Percentiles rank a stretch among this genome's conserved stretches.
Conservation (phyloP, 2,113 vertebrate species). For the Xenopus tropicalis region DNA sequence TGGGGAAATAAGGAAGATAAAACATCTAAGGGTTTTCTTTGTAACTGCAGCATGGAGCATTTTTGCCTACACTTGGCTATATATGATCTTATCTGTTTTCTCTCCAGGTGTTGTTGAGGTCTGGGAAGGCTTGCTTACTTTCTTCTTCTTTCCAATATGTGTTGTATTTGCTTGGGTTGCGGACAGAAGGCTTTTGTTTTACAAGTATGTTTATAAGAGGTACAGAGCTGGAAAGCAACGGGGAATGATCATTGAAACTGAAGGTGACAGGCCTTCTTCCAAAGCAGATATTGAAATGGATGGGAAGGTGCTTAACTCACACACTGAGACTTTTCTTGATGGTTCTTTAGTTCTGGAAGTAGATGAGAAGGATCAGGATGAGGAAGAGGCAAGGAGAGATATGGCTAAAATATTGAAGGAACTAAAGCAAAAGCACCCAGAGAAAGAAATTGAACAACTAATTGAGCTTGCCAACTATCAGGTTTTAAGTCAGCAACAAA, state of each 20-base stretch:
- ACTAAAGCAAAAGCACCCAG: slow-evolving; percentile 89
- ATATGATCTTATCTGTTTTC: slow-evolving; percentile 88
- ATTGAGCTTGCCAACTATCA: slow-evolving; percentile 90
- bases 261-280: slow-evolving; percentile 81
- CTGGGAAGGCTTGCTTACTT: slow-evolving; percentile 94
- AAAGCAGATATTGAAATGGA: slow-evolving; percentile 91
- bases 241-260: slow-evolving; percentile 91
- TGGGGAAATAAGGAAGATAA: slow-evolving; percentile 86
- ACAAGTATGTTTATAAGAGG: slow-evolving; percentile 91
- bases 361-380: slow-evolving; percentile 80
- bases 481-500: slow-evolving; percentile 87
- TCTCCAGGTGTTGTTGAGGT: slow-evolving; percentile 90
- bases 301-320: slow-evolving; percentile 78
- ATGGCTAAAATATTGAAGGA: slow-evolving; percentile 89
- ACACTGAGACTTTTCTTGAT: slow-evolving; percentile 83
- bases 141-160: slow-evolving; percentile 93
- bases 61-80: slow-evolving; percentile 96
- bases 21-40: slow-evolving; percentile 93
- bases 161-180: slow-evolving; percentile 92
- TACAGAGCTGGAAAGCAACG: slow-evolving; percentile 86
- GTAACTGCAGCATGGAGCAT: slow-evolving; percentile 94
- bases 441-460: slow-evolving; percentile 88
- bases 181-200: slow-evolving; percentile 91
- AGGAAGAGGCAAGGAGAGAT: slow-evolving; percentile 84
- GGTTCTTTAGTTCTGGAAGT: slow-evolving; percentile 78